Evolutionary conservation across 2,113 vertebrate genomes (phyloP).

Genomic region (Donacobius atricapilla): DNA sequence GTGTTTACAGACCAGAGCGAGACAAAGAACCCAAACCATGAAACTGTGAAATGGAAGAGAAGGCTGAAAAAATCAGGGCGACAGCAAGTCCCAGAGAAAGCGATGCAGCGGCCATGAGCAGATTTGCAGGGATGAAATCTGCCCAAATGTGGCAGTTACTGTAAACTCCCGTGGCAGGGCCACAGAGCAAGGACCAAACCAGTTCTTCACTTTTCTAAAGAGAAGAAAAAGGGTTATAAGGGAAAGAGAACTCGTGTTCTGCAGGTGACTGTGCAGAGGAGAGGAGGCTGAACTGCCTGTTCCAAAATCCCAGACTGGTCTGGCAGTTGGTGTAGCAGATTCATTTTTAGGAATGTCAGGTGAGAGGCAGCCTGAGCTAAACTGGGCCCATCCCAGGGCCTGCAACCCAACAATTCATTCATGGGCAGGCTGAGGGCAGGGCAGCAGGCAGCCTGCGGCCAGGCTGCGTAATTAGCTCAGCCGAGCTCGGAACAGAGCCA

Average conservation of each 20-base stretch:
- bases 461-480: neutral
- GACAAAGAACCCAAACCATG: no score
- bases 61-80: no score
- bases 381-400: neutral
- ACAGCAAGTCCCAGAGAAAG: no score
- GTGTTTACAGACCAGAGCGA: no score
- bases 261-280: neutral
- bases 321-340: neutral
- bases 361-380: slow-evolving; percentile 20
- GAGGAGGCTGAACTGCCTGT: neutral
- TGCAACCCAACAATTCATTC: slow-evolving; percentile 1
- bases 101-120: neutral
- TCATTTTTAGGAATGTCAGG: neutral
- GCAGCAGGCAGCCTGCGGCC: slow-evolving; percentile 31
- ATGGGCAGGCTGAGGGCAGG: neutral
- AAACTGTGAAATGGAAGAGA: no score
- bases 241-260: neutral
- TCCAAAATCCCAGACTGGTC: neutral
- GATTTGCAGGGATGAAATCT: neutral
- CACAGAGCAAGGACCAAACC: neutral
- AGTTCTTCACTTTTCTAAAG: neutral
- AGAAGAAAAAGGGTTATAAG: neutral
- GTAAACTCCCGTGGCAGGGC: neutral
- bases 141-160: neutral
- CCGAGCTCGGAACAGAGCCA: neutral